Percentiles rank a stretch among this genome's conserved stretches.
phyloP scores from a whole-genome alignment of 2,888 invertebrate species.

The Lordiphosa andalusiaca region DNA sequence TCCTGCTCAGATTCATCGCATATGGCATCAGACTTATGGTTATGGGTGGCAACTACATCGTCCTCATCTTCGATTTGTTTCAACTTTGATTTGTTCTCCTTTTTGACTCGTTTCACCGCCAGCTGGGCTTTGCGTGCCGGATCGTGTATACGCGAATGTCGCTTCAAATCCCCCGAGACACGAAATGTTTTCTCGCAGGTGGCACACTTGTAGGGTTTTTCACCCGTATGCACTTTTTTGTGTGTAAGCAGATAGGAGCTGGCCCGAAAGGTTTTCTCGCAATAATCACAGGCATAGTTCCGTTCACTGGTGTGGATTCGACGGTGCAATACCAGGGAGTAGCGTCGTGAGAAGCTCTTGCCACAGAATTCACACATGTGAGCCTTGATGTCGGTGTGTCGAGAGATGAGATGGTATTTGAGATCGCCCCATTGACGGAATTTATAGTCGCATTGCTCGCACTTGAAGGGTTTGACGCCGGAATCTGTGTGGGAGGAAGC shows the following conservation, averaged over 20 bases:
- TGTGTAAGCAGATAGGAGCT: slow-evolving; percentile 92
- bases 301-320: slow-evolving; percentile 93
- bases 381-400: slow-evolving; percentile 90
- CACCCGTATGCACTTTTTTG: slow-evolving; percentile 91
- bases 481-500: slow-evolving; percentile 81
- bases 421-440: slow-evolving; percentile 95
- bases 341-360: slow-evolving; percentile 92
- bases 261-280: slow-evolving; percentile 91
- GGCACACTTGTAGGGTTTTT: slow-evolving; percentile 88
- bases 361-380: slow-evolving; percentile 94
- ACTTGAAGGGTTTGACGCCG: slow-evolving; percentile 92
- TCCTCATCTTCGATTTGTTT: slow-evolving; percentile 42
- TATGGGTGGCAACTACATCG: slow-evolving; percentile 4
- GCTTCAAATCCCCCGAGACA: slow-evolving; percentile 90
- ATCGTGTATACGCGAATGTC: slow-evolving; percentile 88
- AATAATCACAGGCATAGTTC: slow-evolving; percentile 92
- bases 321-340: slow-evolving; percentile 91
- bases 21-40: slow-evolving; percentile 58
- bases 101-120: slow-evolving; percentile 41
- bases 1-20: slow-evolving; percentile 58
- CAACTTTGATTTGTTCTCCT: slow-evolving; percentile 15
- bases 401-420: slow-evolving; percentile 91
- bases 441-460: slow-evolving; percentile 87
- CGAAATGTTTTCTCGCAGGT: slow-evolving; percentile 91
- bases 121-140: slow-evolving; percentile 60